Evolutionary conservation across 2,797 vertebrate genomes (phyloP).

Genomic region (Myoxocephalus aenaeus): DNA sequence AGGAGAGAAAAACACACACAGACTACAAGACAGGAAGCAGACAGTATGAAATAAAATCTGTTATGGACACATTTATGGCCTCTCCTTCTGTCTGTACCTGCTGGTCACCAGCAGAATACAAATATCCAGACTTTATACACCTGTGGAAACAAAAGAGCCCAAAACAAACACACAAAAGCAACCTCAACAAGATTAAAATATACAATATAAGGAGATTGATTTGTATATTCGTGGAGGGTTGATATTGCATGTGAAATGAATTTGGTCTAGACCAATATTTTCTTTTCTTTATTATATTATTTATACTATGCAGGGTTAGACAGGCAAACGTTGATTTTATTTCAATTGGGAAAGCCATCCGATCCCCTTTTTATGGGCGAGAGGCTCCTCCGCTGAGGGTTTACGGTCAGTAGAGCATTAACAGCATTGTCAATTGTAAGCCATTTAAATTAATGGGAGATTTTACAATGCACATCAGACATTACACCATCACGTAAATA

Average conservation of each 20-base stretch:
- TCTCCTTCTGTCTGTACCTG: background rate
- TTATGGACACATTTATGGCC: slow-evolving; percentile 9
- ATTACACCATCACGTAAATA: slow-evolving; percentile 42
- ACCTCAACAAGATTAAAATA: no score
- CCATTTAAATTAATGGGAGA: slow-evolving; percentile 49
- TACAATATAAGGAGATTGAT: background rate
- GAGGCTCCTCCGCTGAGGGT: slow-evolving; percentile 4
- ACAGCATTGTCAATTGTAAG: slow-evolving; percentile 26
- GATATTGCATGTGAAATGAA: background rate
- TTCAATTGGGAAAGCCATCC: slow-evolving; percentile 11
- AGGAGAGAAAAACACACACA: slow-evolving; percentile 31
- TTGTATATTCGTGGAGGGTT: background rate
- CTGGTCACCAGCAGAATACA: slow-evolving; percentile 6
- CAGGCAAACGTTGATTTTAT: background rate
- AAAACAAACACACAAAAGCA: background rate
- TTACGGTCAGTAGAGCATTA: slow-evolving; percentile 33
- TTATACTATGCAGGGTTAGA: background rate
- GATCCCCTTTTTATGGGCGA: slow-evolving; percentile 11
- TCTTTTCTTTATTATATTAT: background rate
- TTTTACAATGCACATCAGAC: slow-evolving; percentile 47
- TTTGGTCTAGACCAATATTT: background rate
- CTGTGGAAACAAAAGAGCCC: background rate
- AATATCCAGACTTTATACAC: background rate
- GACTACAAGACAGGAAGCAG: background rate
- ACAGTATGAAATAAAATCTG: background rate